Percentiles rank a stretch among this genome's conserved stretches.
Evolutionary conservation across 2,888 invertebrate species (phyloP).

Genomic region (Tinea semifulvella): DNA sequence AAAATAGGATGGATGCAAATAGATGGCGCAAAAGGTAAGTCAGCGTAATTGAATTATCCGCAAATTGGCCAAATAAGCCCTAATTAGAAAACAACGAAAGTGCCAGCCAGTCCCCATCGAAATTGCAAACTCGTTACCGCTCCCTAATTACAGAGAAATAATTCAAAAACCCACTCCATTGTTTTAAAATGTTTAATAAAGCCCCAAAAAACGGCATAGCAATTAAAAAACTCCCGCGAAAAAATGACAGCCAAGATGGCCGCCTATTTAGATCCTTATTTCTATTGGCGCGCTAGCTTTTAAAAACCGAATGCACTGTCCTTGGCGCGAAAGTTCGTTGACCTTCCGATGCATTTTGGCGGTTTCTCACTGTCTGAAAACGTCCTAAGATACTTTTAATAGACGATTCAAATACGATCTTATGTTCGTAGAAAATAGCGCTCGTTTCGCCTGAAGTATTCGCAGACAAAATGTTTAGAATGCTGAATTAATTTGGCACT

Average conservation of each 20-base stretch:
- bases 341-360: conserved; percentile 66
- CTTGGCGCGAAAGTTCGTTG: conserved; percentile 59
- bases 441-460: neutral
- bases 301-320: conserved; percentile 67
- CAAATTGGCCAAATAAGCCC: neutral
- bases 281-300: conserved; percentile 64
- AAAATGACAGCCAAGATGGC: conserved; percentile 59
- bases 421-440: neutral
- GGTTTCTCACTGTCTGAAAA: conserved; percentile 42
- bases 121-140: conserved; percentile 41
- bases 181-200: conserved; percentile 39
- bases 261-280: conserved; percentile 60
- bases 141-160: conserved; percentile 59
- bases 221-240: conserved; percentile 32
- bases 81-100: neutral
- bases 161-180: conserved; percentile 46
- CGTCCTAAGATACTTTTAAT: conserved; percentile 21
- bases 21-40: too few relatives aligned
- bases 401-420: neutral
- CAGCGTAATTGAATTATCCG: too few relatives aligned
- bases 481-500: conserved; percentile 10
- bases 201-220: conserved; percentile 24
- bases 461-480: conserved; percentile 5
- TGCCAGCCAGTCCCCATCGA: neutral
- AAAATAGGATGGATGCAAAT: too few relatives aligned